These are phyloP conservation scores for Tetraneura akinire DNA, from an alignment of 1,140 invertebrate genomes.

Conservation along the genomic window DNA sequence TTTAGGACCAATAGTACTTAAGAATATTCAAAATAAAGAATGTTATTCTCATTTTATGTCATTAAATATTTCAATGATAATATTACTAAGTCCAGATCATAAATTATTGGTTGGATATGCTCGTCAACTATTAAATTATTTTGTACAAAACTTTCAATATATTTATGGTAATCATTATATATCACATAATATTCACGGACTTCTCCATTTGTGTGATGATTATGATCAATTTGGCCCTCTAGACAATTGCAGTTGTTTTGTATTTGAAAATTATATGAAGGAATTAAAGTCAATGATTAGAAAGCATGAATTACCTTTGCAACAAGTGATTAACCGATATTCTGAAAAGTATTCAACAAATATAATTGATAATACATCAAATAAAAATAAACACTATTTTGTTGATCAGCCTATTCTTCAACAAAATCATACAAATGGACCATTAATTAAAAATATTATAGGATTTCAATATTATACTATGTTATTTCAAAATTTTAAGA, in stretches of 20 bases:
- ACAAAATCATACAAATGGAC: conserved; percentile 3
- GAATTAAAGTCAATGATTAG: background rate
- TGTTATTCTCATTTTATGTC: too few relatives aligned
- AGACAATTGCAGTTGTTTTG: background rate
- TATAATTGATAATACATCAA: background rate
- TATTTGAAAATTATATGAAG: conserved; percentile 2
- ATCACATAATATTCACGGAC: background rate
- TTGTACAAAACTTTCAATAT: too few relatives aligned
- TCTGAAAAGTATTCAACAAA: background rate
- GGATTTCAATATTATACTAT: conserved; percentile 10
- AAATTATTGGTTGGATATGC: too few relatives aligned
- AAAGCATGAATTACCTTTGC: background rate
- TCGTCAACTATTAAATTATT: too few relatives aligned
- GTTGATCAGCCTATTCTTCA: background rate
- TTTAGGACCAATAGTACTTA: too few relatives aligned
- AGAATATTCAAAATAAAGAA: too few relatives aligned
- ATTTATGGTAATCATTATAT: too few relatives aligned
- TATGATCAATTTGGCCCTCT: background rate
- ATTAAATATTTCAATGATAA: too few relatives aligned
- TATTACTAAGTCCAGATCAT: too few relatives aligned
- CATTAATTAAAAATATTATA: background rate
- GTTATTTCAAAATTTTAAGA: background rate
- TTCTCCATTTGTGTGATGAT: conserved; percentile 1
- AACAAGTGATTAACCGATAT: background rate
- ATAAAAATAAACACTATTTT: background rate